These are phyloP conservation scores for Rhinichthys osculus DNA, from an alignment of 2,797 vertebrate genomes.

Conservation along the genomic window DNA sequence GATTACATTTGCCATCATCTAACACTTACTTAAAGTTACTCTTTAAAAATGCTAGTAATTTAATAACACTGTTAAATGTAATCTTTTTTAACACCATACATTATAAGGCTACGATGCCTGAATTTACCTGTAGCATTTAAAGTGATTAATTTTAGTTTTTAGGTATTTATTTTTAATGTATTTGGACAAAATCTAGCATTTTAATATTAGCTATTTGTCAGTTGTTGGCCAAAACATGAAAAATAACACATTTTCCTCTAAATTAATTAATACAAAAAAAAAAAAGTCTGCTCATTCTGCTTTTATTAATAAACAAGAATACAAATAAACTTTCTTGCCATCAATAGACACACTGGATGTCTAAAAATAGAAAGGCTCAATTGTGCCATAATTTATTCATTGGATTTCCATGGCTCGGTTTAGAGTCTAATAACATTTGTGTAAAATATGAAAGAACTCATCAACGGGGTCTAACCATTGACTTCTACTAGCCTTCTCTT, in stretches of 20 bases:
- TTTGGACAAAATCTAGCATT: not conserved
- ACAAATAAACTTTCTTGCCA: not conserved
- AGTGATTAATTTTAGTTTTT: not conserved
- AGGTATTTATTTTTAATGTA: not conserved
- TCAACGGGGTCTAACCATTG: not conserved
- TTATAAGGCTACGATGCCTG: not conserved
- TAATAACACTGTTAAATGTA: not conserved
- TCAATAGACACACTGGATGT: not conserved
- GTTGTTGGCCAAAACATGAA: not conserved
- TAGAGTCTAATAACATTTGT: not conserved
- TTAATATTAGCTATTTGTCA: not conserved
- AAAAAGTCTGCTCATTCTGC: not conserved
- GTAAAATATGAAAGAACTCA: conserved; percentile 22
- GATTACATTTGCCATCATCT: not conserved
- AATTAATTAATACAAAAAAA: not conserved
- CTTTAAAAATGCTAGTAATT: not conserved
- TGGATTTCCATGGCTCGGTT: not conserved
- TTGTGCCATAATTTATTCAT: conserved; percentile 11
- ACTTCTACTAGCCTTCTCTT: not conserved
- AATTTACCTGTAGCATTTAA: not conserved
- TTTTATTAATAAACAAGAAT: not conserved
- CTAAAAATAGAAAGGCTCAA: not conserved
- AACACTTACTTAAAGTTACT: not conserved
- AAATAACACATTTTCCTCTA: not conserved
- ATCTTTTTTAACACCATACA: not conserved